Percentiles rank a stretch among this genome's conserved stretches.
Conservation (phyloP, 2,797 vertebrate genomes). For the Notolepis coatsorum region DNA sequence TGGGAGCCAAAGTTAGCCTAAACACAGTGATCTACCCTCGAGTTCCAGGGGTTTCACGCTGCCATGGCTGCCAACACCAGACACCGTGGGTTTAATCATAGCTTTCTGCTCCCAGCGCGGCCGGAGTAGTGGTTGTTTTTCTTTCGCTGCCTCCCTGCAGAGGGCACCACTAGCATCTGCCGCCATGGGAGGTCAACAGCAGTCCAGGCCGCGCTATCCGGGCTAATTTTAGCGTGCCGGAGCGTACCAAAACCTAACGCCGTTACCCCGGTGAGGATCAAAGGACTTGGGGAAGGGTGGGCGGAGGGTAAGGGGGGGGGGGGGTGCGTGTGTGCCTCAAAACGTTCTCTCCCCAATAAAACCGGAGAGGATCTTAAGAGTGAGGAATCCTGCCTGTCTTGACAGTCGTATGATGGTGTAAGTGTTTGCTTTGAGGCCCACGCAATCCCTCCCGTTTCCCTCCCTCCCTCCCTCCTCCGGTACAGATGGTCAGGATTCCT, state of each 20-base stretch:
- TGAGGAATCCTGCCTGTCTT: conserved; percentile 7
- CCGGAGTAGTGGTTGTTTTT: neutral
- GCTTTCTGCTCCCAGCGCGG: neutral
- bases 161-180: neutral
- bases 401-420: neutral
- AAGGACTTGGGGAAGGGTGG: too few relatives aligned
- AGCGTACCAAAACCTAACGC: neutral
- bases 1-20: neutral
- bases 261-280: neutral
- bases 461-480: neutral
- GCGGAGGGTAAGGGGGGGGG: neutral
- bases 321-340: neutral
- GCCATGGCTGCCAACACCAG: neutral
- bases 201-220: neutral
- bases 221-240: conserved; percentile 8
- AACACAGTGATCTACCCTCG: too few relatives aligned
- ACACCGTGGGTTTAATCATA: neutral
- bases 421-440: conserved; percentile 15
- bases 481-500: conserved; percentile 52
- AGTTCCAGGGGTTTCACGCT: neutral
- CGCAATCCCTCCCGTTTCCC: neutral
- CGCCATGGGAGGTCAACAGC: neutral
- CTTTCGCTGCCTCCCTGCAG: neutral
- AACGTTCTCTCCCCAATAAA: neutral
- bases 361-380: neutral